A percentile compares a stretch with the other conserved stretches of the same genome.
Evolutionary conservation across 2,888 invertebrate species (phyloP).

Genomic region (Nipponacmea schrenckii): DNA sequence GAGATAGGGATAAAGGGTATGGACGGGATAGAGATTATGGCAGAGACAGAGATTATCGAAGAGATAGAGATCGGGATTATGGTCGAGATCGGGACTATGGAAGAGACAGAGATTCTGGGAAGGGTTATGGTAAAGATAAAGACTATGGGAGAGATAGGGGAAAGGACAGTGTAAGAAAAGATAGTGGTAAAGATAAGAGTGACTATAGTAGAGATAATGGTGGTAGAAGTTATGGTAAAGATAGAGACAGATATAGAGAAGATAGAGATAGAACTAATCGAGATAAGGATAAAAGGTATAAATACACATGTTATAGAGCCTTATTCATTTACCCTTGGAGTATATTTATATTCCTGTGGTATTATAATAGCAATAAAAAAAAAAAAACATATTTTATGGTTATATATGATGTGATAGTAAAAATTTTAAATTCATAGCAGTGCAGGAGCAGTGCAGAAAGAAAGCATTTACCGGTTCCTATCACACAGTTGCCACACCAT

Average conservation of each 20-base stretch:
- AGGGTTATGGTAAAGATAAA: conserved; percentile 9
- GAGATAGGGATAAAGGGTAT: not conserved
- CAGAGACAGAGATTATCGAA: not conserved
- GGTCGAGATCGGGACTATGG: conserved; percentile 7
- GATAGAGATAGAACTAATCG: conserved; percentile 6
- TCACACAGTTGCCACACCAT: too few species aligned
- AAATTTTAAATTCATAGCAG: too few species aligned
- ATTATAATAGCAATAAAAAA: too few species aligned
- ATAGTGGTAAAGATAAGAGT: not conserved
- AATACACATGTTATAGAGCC: too few species aligned
- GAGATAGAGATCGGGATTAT: not conserved
- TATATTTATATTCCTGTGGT: too few species aligned
- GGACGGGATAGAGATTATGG: not conserved
- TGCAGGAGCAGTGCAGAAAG: too few species aligned
- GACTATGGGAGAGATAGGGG: conserved; percentile 18
- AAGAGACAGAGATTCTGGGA: conserved; percentile 11
- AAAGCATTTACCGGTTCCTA: too few species aligned
- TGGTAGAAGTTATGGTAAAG: not conserved
- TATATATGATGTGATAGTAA: too few species aligned
- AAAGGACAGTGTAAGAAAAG: not conserved
- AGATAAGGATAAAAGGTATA: not conserved
- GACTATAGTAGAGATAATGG: not conserved
- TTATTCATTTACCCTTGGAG: too few species aligned
- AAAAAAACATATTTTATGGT: too few species aligned
- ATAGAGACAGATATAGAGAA: conserved; percentile 7